phyloP scores from a whole-genome alignment of 1,140 invertebrate genomes.

The Pseudobourletiella spinata region DNA sequence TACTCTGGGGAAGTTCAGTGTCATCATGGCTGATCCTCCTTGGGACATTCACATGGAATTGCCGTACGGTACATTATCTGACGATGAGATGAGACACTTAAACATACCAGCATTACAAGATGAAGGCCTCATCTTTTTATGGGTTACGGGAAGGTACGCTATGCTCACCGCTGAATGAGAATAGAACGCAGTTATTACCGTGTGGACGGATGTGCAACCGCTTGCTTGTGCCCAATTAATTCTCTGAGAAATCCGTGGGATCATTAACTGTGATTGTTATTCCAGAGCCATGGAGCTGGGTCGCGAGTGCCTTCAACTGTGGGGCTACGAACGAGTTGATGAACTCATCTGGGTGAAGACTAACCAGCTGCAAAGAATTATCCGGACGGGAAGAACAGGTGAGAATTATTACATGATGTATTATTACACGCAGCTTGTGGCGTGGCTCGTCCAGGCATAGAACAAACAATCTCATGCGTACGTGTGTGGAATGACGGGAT shows the following conservation, averaged over 20 bases:
- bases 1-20: constrained; percentile 83
- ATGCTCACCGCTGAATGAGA: background rate
- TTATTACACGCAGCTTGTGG: too few relatives aligned
- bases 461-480: background rate
- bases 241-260: too few relatives aligned
- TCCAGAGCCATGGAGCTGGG: constrained; percentile 91
- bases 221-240: too few relatives aligned
- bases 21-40: constrained; percentile 92
- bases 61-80: constrained; percentile 97
- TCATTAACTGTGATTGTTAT: too few relatives aligned
- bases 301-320: constrained; percentile 79
- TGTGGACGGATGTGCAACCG: too few relatives aligned
- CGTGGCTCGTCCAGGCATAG: background rate
- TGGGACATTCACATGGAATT: constrained; percentile 69
- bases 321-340: constrained; percentile 93
- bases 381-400: constrained; percentile 84
- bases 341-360: constrained; percentile 99
- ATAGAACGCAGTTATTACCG: too few relatives aligned
- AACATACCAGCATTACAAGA: constrained; percentile 86
- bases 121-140: constrained; percentile 91
- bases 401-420: background rate
- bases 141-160: constrained; percentile 80
- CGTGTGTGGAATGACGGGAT: background rate
- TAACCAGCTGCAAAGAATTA: constrained; percentile 94
- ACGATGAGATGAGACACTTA: constrained; percentile 95